A percentile compares a stretch with the other conserved stretches of the same genome.
Evolutionary conservation across 92 coral and sea anemone species (phyloP).

Genomic region (Meandrina meandrites): DNA sequence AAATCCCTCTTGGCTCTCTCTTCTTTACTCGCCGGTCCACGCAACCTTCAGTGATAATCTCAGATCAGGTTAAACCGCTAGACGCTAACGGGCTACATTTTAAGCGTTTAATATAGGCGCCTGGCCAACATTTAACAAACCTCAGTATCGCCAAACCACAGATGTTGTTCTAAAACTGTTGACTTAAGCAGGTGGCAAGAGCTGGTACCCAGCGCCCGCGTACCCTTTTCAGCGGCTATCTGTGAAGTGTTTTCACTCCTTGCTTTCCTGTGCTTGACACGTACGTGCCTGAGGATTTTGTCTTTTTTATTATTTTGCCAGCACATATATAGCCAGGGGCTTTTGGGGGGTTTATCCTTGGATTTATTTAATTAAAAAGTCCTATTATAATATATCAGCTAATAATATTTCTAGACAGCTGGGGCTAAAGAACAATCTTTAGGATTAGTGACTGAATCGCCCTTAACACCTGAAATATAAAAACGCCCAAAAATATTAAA

Average conservation of each 20-base stretch:
- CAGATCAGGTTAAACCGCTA: slow-evolving; percentile 17
- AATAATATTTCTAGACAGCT: background rate
- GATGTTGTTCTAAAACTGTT: slow-evolving; percentile 11
- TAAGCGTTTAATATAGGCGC: slow-evolving; percentile 30
- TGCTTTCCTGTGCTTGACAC: background rate
- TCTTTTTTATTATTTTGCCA: background rate
- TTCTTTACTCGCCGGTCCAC: background rate
- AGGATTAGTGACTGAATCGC: background rate
- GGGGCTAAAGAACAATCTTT: background rate
- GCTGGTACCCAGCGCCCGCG: slow-evolving; percentile 27
- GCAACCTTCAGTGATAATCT: background rate
- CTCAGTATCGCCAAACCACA: slow-evolving; percentile 13
- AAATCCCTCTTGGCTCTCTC: background rate
- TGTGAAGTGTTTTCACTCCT: background rate
- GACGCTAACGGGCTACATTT: slow-evolving; percentile 39
- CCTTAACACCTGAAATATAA: background rate
- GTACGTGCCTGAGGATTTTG: background rate
- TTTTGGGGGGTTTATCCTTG: background rate
- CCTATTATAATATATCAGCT: background rate
- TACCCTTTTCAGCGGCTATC: slow-evolving; percentile 19
- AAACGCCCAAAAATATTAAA: background rate
- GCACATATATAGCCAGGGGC: background rate
- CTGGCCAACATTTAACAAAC: slow-evolving; percentile 25
- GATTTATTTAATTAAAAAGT: background rate
- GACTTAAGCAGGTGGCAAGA: slow-evolving; percentile 14